These are phyloP conservation scores for Amiota minor DNA, from an alignment of 2,888 invertebrate species.

Conservation along the genomic window DNA sequence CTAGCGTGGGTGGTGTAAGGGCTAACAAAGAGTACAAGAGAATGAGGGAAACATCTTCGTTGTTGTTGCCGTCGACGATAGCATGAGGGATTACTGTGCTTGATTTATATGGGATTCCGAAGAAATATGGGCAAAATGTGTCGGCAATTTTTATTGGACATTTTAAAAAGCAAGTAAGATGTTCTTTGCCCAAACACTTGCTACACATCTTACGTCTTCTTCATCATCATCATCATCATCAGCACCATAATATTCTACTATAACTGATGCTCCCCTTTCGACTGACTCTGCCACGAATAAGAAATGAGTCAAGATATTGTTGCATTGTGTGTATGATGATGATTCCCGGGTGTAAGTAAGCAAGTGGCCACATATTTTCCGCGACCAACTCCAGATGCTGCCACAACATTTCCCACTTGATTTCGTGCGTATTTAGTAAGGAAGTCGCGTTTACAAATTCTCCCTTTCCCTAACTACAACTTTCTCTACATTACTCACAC, in stretches of 20 bases:
- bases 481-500: no score
- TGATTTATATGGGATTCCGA: conserved; percentile 75
- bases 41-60: conserved; percentile 5
- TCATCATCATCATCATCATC: no score
- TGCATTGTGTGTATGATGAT: neutral
- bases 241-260: conserved; percentile 41
- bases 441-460: conserved; percentile 59
- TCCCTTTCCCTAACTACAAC: no score
- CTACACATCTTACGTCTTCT: no score
- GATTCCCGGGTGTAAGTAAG: conserved; percentile 4
- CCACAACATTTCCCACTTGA: conserved; percentile 64
- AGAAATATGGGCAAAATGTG: conserved; percentile 75
- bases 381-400: conserved; percentile 53
- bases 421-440: conserved; percentile 66
- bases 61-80: conserved; percentile 68
- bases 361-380: conserved; percentile 56
- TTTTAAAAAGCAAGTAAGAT: conserved; percentile 74
- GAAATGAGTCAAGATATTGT: conserved; percentile 56
- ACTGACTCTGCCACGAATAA: conserved; percentile 56
- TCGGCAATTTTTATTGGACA: conserved; percentile 75
- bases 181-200: conserved; percentile 59
- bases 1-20: neutral
- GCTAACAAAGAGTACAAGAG: neutral
- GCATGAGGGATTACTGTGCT: conserved; percentile 74
- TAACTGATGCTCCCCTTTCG: conserved; percentile 32